A percentile compares a stretch with the other conserved stretches of the same genome.
These are phyloP conservation scores for Argyresthia albistria DNA, from an alignment of 2,888 invertebrate genomes.

Conservation along the genomic window DNA sequence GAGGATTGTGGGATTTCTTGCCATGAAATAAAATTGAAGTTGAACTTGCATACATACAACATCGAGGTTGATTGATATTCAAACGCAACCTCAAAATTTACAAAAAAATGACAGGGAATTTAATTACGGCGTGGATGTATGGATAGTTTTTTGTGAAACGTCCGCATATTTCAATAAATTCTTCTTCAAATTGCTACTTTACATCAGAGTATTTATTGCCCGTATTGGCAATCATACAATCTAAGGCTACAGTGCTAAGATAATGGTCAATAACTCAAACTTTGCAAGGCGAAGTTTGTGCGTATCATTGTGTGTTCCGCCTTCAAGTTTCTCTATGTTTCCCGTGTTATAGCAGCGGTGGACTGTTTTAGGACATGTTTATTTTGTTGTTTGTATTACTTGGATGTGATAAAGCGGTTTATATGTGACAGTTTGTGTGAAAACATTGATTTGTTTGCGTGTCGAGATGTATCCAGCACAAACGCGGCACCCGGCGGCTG, in stretches of 20 bases:
- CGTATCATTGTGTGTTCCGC: constrained; percentile 59
- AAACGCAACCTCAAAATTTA: too few species aligned
- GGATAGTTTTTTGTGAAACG: constrained; percentile 41
- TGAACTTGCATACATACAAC: too few species aligned
- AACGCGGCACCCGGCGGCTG: constrained; percentile 82
- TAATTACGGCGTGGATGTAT: constrained; percentile 67
- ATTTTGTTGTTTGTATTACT: constrained; percentile 22
- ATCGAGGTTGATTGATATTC: too few species aligned
- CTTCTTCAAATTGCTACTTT: constrained; percentile 19
- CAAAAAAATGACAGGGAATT: constrained; percentile 35
- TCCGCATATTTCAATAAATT: constrained; percentile 18
- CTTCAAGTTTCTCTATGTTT: constrained; percentile 45
- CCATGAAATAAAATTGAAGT: too few species aligned
- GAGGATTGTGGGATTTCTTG: too few species aligned
- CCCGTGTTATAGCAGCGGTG: constrained; percentile 52
- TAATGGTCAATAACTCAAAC: constrained; percentile 61
- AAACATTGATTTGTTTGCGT: constrained; percentile 19
- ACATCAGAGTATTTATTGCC: constrained; percentile 17
- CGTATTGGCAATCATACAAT: constrained; percentile 19
- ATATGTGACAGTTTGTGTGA: constrained; percentile 39
- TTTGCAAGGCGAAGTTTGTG: constrained; percentile 63
- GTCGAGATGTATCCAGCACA: constrained; percentile 80
- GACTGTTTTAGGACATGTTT: constrained; percentile 16
- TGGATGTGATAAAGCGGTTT: constrained; percentile 42
- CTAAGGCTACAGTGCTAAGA: constrained; percentile 39